phyloP scores from a whole-genome alignment of 1,140 invertebrate genomes.

The Cydia pomonella region DNA sequence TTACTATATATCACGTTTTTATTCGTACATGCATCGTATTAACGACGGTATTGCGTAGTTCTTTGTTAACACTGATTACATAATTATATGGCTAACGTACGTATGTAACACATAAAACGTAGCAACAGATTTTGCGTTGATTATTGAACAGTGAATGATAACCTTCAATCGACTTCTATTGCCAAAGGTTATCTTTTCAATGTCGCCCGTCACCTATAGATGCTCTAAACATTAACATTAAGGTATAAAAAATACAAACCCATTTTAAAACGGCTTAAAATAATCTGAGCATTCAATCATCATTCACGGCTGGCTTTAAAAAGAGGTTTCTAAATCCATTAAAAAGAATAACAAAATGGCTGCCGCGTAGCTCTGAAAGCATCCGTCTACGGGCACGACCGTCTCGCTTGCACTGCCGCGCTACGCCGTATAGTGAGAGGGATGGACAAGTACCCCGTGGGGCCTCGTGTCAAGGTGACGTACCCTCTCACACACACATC shows the following conservation, averaged over 20 bases:
- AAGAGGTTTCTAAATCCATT: slow-evolving; percentile 59
- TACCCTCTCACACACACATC: slow-evolving; percentile 65
- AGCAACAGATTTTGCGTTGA: background rate
- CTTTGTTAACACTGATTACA: background rate
- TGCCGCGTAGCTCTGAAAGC: slow-evolving; percentile 77
- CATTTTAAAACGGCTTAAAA: background rate
- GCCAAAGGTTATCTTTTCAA: slow-evolving; percentile 16
- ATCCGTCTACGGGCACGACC: slow-evolving; percentile 64
- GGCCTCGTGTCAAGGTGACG: slow-evolving; percentile 73
- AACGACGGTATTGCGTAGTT: background rate
- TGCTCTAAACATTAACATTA: background rate
- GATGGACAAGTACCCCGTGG: slow-evolving; percentile 61
- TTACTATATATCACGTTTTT: slow-evolving; percentile 26
- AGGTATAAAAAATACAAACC: background rate
- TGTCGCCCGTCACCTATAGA: background rate
- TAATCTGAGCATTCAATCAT: background rate
- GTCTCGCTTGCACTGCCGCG: slow-evolving; percentile 53
- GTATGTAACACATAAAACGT: background rate
- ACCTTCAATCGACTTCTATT: slow-evolving; percentile 26
- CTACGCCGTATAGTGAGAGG: slow-evolving; percentile 54
- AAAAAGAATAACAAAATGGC: slow-evolving; percentile 76
- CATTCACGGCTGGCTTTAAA: slow-evolving; percentile 10
- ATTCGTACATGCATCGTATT: slow-evolving; percentile 1
- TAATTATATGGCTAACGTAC: background rate
- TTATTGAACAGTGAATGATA: slow-evolving; percentile 15